A percentile compares a stretch with the other conserved stretches of the same genome.
Conservation (phyloP, 2,797 vertebrate genomes). For the Spinus pinus region DNA sequence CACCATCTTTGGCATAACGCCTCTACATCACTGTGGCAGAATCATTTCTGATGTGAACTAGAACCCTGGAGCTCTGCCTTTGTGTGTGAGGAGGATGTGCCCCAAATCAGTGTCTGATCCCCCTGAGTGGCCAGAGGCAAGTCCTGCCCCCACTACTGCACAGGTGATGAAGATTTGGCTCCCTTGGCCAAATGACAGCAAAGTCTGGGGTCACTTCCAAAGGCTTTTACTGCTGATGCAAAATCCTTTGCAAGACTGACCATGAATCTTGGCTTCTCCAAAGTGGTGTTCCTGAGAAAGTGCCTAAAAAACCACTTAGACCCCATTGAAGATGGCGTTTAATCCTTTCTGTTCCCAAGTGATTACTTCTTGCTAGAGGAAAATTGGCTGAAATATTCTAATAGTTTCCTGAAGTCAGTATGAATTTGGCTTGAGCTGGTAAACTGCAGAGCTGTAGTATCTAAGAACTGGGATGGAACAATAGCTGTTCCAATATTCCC, state of each 20-base stretch:
- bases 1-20: background rate
- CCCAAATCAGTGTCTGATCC: background rate
- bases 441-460: background rate
- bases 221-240: background rate
- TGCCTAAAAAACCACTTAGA: background rate
- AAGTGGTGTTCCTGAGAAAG: background rate
- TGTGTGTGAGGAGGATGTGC: background rate
- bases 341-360: background rate
- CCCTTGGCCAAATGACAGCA: background rate
- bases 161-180: background rate
- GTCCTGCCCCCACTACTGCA: background rate
- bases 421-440: background rate
- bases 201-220: background rate
- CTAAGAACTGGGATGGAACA: background rate
- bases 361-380: background rate
- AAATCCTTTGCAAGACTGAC: background rate
- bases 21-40: background rate
- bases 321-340: background rate
- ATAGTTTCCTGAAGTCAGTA: conserved; percentile 45
- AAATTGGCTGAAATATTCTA: background rate
- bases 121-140: background rate
- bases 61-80: background rate
- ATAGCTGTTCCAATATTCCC: conserved; percentile 19
- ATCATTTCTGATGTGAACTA: background rate
- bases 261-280: background rate